Base-by-base conservation (phyloP, 1,140 invertebrate species). In the Alviniconcha marisindica region DNA sequence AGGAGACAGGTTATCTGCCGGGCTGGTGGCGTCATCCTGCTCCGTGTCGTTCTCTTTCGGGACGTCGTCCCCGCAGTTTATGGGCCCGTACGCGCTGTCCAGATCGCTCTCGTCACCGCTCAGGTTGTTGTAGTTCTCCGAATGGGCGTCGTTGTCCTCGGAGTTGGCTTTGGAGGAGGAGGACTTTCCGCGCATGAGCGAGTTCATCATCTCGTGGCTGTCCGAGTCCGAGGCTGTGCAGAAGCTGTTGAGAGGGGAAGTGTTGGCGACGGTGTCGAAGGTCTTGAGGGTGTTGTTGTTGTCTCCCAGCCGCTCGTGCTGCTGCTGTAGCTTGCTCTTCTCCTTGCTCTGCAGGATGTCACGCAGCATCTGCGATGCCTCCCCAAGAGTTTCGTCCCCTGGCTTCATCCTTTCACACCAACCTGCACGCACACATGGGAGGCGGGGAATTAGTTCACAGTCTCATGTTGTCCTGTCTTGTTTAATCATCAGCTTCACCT, bases 221-320 rank as follows among this genome's bases (percentile, higher is more conserved):
- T 93, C 93, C 54, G 91, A 92, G 86, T 93, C 93, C 83, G 87
- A 90, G 91, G 90, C 88, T 79, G 87, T 84, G 66, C 87, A 88
- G 44, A 85, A 60, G 42, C 28, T 81, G n/a, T 73, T 82, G 38
- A 83, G 73, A 36, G 40, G n/a, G 44, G 83, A 82, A 69, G 93
- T 92, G 66, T 91, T 91, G 86, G 93, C 92, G 85, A 86, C 91
- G 79, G 87, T 85, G 51, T 87, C 87, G 44, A 85, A 60, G 78
- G 60, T 76, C 33, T 81, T 85, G 38, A 84, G 81, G 12, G 71
- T 82, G 84, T 76, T 83, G 84, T 94, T 82, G 71, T 93, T 74
- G 97, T 94, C 89, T 88, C 42, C 60, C 51, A 42, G 31, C 74
- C 97, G 94, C 14, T 83, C 54, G 10, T 80, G 79, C 77, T 89